Conservation (phyloP, 53 echinoderm and acorn worm genomes). For the Paelopatides confundens region DNA sequence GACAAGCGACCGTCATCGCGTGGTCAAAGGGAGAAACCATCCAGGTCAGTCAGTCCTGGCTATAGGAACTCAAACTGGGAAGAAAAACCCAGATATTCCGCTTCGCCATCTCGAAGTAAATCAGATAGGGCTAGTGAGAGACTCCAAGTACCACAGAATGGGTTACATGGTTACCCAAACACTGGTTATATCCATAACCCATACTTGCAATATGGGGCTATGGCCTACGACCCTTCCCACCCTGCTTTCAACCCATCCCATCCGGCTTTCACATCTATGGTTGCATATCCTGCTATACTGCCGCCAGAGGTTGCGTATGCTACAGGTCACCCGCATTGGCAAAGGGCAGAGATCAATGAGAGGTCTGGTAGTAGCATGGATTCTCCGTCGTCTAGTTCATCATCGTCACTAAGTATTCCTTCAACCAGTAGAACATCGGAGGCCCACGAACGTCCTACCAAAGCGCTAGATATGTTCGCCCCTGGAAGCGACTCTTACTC, state of each 20-base stretch:
- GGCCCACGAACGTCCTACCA: constrained; percentile 66
- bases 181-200: constrained; percentile 43
- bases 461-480: constrained; percentile 83
- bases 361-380: constrained; percentile 4
- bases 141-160: constrained; percentile 70
- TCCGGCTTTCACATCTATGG: constrained; percentile 56
- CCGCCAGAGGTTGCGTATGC: constrained; percentile 80
- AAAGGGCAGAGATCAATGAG: constrained; percentile 14
- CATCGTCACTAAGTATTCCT: constrained; percentile 73
- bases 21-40: constrained; percentile 2
- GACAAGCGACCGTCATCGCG: constrained; percentile 18
- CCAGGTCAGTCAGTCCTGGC: constrained; percentile 25
- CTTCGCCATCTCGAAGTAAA: constrained; percentile 62
- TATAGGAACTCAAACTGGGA: constrained; percentile 25
- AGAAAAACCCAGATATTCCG: constrained; percentile 33
- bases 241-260: constrained; percentile 80
- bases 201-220: constrained; percentile 75
- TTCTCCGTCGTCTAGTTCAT: constrained; percentile 48
- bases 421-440: constrained; percentile 75
- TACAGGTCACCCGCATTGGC: background rate
- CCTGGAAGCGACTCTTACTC: constrained; percentile 48
- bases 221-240: constrained; percentile 84
- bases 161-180: constrained; percentile 8
- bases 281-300: constrained; percentile 84
- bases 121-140: constrained; percentile 70